Conservation (phyloP, 2,113 vertebrate species). For the Mesoclemmys tuberculata region DNA sequence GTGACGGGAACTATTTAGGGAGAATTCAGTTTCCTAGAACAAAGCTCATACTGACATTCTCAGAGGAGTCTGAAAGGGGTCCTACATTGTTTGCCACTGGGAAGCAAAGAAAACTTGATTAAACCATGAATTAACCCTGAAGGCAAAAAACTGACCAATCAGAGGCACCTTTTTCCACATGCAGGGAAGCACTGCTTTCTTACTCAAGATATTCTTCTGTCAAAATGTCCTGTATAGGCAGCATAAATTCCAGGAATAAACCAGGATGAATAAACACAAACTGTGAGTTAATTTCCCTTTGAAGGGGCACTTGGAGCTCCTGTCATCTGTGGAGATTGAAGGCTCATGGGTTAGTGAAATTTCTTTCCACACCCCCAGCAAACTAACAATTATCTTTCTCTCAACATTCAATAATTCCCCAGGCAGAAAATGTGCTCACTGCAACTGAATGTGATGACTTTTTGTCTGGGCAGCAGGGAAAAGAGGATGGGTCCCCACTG, state of each 20-base stretch:
- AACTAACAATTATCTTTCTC: background rate
- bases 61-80: background rate
- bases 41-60: background rate
- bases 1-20: background rate
- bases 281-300: background rate
- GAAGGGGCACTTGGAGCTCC: background rate
- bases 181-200: background rate
- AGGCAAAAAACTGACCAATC: background rate
- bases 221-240: background rate
- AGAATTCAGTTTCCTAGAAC: background rate
- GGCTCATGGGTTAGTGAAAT: background rate
- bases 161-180: background rate
- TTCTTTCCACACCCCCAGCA: background rate
- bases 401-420: background rate
- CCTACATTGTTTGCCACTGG: background rate
- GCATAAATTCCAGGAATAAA: background rate
- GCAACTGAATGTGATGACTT: background rate
- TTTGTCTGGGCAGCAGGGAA: background rate
- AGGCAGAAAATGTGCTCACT: background rate
- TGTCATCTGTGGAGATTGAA: background rate
- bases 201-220: background rate
- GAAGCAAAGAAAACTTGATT: background rate
- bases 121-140: background rate
- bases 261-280: background rate
- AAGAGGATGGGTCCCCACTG: background rate